These are phyloP conservation scores for Gambusia holbrooki DNA, from an alignment of 2,113 vertebrate species.

Conservation along the genomic window DNA sequence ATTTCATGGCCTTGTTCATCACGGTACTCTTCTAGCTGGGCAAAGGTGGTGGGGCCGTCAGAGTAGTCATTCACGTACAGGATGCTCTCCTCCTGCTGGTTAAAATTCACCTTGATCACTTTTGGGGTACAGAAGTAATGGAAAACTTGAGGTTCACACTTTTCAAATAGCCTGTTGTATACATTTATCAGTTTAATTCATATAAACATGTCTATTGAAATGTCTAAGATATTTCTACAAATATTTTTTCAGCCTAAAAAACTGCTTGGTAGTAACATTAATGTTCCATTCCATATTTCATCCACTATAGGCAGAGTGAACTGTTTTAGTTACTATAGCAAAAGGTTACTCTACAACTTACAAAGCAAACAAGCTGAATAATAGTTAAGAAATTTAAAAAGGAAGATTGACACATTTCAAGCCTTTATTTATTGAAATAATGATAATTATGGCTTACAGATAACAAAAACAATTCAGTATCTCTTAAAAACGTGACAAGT, in stretches of 20 bases:
- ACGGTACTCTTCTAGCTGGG: conserved; percentile 90
- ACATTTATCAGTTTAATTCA: background rate
- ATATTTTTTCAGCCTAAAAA: no score
- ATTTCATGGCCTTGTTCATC: conserved; percentile 89
- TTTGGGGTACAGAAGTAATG: background rate
- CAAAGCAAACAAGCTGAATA: no score
- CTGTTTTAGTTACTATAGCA: background rate
- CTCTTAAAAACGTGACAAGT: no score
- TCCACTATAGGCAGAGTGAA: background rate
- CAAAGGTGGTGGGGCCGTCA: conserved; percentile 89
- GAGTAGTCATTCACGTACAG: conserved; percentile 92
- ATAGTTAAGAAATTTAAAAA: no score
- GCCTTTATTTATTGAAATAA: background rate
- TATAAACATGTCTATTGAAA: background rate
- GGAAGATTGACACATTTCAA: background rate
- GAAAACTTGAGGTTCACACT: background rate
- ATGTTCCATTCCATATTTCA: background rate
- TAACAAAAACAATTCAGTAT: background rate
- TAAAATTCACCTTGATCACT: conserved; percentile 9
- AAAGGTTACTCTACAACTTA: background rate
- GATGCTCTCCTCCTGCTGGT: conserved; percentile 83
- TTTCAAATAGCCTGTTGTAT: background rate
- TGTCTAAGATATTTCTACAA: no score
- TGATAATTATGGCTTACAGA: background rate
- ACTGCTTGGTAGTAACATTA: no score